Percentiles rank a stretch among this genome's conserved stretches.
Evolutionary conservation across 2,797 vertebrate genomes (phyloP).

Genomic region (Mus spretus): DNA sequence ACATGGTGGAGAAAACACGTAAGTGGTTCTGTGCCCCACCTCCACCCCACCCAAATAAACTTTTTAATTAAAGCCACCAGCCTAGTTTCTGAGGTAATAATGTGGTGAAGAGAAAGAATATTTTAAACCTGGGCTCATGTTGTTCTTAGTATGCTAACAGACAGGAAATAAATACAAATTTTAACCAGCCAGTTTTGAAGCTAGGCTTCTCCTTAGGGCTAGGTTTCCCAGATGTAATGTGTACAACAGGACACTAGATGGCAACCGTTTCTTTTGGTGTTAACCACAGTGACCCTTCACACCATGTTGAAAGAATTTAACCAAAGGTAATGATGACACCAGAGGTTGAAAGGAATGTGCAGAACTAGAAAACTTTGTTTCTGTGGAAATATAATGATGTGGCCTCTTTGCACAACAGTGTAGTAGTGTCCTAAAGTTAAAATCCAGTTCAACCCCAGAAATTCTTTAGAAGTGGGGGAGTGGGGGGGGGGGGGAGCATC

Average conservation of each 20-base stretch:
- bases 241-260: conserved; percentile 63
- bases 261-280: conserved; percentile 38
- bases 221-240: conserved; percentile 31
- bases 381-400: not conserved
- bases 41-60: not conserved
- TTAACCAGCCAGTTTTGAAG: not conserved
- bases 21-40: not conserved
- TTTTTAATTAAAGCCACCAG: not conserved
- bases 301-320: not conserved
- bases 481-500: too few species aligned
- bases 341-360: not conserved
- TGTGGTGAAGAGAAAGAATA: conserved; percentile 24
- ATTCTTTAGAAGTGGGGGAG: not conserved
- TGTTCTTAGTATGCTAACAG: not conserved
- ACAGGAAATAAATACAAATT: not conserved
- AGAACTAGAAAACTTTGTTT: not conserved
- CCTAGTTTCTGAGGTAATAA: not conserved
- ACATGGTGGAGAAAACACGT: not conserved
- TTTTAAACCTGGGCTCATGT: not conserved
- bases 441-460: not conserved
- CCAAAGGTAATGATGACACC: not conserved
- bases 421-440: not conserved
- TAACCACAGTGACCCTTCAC: not conserved
- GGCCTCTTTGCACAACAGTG: not conserved
- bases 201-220: not conserved